Conservation (phyloP, 2,113 vertebrate species). For the Hydrochoerus hydrochaeris region DNA sequence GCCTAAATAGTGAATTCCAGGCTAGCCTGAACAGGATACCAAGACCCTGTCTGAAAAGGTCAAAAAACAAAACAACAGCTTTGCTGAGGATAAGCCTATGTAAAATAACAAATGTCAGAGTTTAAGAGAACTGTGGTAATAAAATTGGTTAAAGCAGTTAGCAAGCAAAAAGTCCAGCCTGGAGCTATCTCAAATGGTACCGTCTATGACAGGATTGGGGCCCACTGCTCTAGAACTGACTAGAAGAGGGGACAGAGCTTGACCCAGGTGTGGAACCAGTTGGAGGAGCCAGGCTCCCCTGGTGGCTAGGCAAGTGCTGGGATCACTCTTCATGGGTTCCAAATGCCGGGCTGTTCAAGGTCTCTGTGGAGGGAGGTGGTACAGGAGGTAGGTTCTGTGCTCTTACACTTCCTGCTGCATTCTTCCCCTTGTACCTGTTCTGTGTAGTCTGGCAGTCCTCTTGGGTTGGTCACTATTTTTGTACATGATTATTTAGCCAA, state of each 20-base stretch:
- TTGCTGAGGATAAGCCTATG: constrained; percentile 24
- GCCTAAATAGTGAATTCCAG: too few species aligned
- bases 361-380: background rate
- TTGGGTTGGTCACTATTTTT: background rate
- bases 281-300: background rate
- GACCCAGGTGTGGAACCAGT: background rate
- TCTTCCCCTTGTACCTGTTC: background rate
- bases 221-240: background rate
- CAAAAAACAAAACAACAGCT: background rate
- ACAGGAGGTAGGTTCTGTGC: background rate
- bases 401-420: background rate
- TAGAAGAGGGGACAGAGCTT: background rate
- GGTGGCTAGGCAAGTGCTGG: background rate
- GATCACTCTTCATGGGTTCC: background rate
- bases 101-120: background rate
- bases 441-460: background rate
- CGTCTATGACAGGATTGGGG: background rate
- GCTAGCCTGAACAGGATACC: background rate
- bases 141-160: background rate
- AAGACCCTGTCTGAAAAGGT: background rate
- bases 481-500: background rate
- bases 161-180: background rate
- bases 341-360: background rate
- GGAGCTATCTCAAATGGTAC: background rate
- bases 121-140: background rate